A percentile compares a stretch with the other conserved stretches of the same genome.
These are phyloP conservation scores for Sycophila texana DNA, from an alignment of 2,888 invertebrate genomes.

Conservation along the genomic window DNA sequence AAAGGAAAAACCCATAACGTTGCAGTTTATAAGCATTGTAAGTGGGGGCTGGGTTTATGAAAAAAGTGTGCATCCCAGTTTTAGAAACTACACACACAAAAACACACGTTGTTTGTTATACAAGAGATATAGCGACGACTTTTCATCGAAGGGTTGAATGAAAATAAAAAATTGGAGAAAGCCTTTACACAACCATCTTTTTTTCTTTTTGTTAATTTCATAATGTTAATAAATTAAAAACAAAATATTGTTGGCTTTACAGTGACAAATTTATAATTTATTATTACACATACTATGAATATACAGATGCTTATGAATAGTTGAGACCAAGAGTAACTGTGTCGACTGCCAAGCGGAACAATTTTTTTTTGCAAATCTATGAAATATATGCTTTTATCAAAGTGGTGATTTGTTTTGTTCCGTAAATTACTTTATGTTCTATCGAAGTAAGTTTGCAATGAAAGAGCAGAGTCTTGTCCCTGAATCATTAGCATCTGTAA, in stretches of 20 bases:
- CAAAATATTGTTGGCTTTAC: constrained; percentile 55
- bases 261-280: constrained; percentile 58
- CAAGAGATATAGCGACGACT: constrained; percentile 70
- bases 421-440: constrained; percentile 50
- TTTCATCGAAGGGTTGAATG: constrained; percentile 71
- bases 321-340: constrained; percentile 61
- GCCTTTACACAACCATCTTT: constrained; percentile 70
- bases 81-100: constrained; percentile 62
- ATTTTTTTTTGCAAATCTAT: constrained; percentile 62
- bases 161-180: constrained; percentile 70
- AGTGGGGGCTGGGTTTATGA: constrained; percentile 66
- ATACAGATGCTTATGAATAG: constrained; percentile 61
- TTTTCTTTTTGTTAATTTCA: constrained; percentile 66
- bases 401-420: constrained; percentile 49
- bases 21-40: constrained; percentile 70
- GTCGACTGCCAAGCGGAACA: constrained; percentile 66
- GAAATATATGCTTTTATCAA: constrained; percentile 44
- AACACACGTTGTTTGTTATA: constrained; percentile 71
- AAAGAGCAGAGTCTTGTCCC: constrained; percentile 45
- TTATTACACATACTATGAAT: constrained; percentile 57
- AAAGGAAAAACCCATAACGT: constrained; percentile 76
- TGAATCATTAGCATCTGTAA: constrained; percentile 56
- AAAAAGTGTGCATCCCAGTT: constrained; percentile 66
- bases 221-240: constrained; percentile 58
- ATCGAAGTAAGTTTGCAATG: constrained; percentile 52